Evolutionary conservation across 2,113 vertebrate species (phyloP), one percentile per base, ranked within the genome.

Genomic region (Bombycilla garrulus): DNA sequence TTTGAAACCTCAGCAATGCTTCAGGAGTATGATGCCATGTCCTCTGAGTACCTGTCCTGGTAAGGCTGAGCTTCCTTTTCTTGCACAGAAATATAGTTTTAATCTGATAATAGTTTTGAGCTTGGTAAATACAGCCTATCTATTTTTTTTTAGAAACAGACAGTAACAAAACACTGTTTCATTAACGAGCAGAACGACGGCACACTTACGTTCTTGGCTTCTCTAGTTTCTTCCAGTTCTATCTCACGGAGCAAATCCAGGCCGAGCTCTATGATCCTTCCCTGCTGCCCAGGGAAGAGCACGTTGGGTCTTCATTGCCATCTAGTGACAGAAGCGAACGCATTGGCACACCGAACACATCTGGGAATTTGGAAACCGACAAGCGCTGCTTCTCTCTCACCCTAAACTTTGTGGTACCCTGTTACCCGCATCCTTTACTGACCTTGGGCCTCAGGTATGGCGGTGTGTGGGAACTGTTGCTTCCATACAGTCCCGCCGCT

Each of bases 401-500:
- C 38, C 24, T 5, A 3, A 24, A 1, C 26, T 15, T 12, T 2
- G 24, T 3, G 48, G 22, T 16, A 0, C 56, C 21, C n/a, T 9
- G 4, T 4, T 5, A 11, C 31, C 51, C 24, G 1, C 12, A 19
- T 1, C 44, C 24, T 45, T 24, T 4, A 4, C 0, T n/a, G 65
- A 25, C 11, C 16, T 6, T 4, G 65, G n/a, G 23, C 13, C 40
- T 19, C 56, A 2, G n/a, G 11, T 10, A 0, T 24, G 44, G n/a
- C 17, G 12, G 5, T 20, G 8, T 1, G n/a, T 3, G 36, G 47
- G 24, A 48, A 1, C 56, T 26, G n/a, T 51, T n/a, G 72, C 35
- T 54, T 20, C 11, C 69, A 1, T 1, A 7, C 25, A 11, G 23
- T 2, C 24, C 50, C 51, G 9, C 11, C 29, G 8, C 54, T 65